Base-by-base conservation (phyloP, 2,888 invertebrate genomes). In the Spisula subtruncata region DNA sequence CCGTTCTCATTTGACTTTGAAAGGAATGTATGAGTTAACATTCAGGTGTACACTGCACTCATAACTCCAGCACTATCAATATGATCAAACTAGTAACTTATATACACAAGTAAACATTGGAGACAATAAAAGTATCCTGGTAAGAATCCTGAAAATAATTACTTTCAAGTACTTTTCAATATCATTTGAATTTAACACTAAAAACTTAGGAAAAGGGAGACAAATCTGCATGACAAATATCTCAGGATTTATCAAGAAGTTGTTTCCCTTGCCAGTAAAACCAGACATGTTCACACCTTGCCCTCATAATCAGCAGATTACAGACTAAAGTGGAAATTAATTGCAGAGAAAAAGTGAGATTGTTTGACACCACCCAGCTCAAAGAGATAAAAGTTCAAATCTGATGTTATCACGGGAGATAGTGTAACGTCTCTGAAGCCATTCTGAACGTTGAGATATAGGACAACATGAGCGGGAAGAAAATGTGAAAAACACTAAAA, bases 381-480 rank as follows among this genome's bases (percentile, higher is more conserved):
- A 32, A 5, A 8, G 25, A 75, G 75, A 75, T 35, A 32, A 75
- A 75, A 75, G 75, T 75, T 75, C 14, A 75, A 75, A 75, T 75
- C 29, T 35, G 18, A 32, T 75, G 75, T 75, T 75, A 75, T 32
- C 75, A 75, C 14, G 10, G n/a, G 35, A 75, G 75, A 75, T 75
- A 75, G 35, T 75, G 75, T 16, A 75, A 41, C 18, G 75, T 35
- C 75, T 75, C 32, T 32, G 32, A 32, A 14, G 75, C 32, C 14
- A 41, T 8, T 41, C 41, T 41, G 41, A n/a, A n/a, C 41, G 2
- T 2, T 41, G 14, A 75, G 32, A 75, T 75, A 75, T 5, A 75
- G 75, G 35, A 75, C 75, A 35, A 18, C 16, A 16, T 32, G 35
- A 75, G 32, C 75, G 1, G 29, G 5, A 1, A 35, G 75, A 41